phyloP scores from a whole-genome alignment of 1,140 invertebrate species.

The Drosophila teissieri region DNA sequence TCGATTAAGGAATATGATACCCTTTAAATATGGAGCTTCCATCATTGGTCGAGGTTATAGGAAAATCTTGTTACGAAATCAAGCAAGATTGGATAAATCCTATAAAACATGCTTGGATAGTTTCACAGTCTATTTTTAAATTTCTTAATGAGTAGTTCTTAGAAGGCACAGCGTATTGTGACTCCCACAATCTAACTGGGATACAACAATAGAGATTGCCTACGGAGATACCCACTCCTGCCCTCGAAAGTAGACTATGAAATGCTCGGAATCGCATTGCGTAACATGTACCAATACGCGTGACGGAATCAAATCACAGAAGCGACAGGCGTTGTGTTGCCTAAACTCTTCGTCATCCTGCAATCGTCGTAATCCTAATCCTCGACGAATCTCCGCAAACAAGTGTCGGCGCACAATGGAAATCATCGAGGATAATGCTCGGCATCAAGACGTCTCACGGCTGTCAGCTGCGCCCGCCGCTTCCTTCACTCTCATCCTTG shows the following conservation, averaged over 20 bases:
- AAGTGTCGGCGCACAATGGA: constrained; percentile 47
- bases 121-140: no score
- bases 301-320: constrained; percentile 33
- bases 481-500: neutral
- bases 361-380: constrained; percentile 37
- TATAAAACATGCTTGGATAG: no score
- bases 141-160: no score
- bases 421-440: constrained; percentile 43
- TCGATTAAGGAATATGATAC: neutral
- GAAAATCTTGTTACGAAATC: neutral
- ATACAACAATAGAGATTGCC: no score
- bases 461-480: constrained; percentile 29
- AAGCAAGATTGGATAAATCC: no score
- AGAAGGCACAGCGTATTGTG: no score
- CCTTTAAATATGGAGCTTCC: no score
- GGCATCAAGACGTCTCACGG: constrained; percentile 48
- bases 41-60: no score
- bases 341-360: constrained; percentile 8
- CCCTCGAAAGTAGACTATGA: constrained; percentile 12
- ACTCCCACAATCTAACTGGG: no score
- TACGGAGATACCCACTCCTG: neutral
- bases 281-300: constrained; percentile 8
- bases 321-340: constrained; percentile 17
- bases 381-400: constrained; percentile 18
- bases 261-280: neutral